Evolutionary conservation across 2,797 vertebrate species (phyloP).

Genomic region (Crenichthys baileyi): DNA sequence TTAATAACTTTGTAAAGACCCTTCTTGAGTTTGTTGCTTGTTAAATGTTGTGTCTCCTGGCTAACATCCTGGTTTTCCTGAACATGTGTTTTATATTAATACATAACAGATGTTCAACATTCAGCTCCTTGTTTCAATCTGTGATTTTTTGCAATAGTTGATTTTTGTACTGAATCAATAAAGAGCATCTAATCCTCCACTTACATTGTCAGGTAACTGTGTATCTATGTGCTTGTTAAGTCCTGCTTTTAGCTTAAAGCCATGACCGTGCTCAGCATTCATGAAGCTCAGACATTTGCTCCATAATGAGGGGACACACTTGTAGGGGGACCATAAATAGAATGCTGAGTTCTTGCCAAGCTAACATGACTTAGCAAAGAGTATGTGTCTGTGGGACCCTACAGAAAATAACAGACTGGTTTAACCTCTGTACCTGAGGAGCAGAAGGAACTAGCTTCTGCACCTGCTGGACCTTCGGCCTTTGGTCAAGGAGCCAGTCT

Average conservation of each 20-base stretch:
- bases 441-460: slow-evolving; percentile 46
- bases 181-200: neutral
- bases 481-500: neutral
- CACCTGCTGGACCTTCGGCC: neutral
- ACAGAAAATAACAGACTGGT: slow-evolving; percentile 11
- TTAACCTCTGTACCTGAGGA: slow-evolving; percentile 28
- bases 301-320: slow-evolving; percentile 35
- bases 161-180: neutral
- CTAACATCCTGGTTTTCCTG: neutral
- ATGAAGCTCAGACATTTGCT: slow-evolving; percentile 65
- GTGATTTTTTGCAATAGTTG: neutral
- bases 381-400: slow-evolving; percentile 20
- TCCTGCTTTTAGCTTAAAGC: slow-evolving; percentile 23
- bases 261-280: slow-evolving; percentile 59
- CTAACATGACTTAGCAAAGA: slow-evolving; percentile 69
- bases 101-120: neutral
- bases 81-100: neutral
- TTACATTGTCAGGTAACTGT: neutral
- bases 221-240: neutral
- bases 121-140: neutral
- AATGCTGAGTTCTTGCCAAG: slow-evolving; percentile 37
- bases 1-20: neutral
- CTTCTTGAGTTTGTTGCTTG: neutral
- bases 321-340: slow-evolving; percentile 65
- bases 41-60: neutral